Evolutionary conservation across 2,113 vertebrate species (phyloP).

Genomic region (Corythaixoides concolor): DNA sequence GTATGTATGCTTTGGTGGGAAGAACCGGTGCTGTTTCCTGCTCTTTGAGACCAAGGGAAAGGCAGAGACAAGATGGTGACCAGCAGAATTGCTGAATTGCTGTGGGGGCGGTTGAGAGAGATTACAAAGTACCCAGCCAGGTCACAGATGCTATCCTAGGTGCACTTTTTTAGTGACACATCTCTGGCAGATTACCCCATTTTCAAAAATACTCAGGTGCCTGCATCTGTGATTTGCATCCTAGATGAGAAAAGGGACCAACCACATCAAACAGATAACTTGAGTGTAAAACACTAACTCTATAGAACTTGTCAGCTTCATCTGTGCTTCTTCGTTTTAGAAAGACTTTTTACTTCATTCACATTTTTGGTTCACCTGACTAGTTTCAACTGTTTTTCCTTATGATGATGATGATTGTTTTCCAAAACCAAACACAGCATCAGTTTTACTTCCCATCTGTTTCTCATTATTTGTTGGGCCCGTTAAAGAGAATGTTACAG

Average conservation of each 20-base stretch:
- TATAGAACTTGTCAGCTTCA: background rate
- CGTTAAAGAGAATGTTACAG: background rate
- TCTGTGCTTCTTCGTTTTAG: background rate
- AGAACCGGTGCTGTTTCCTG: background rate
- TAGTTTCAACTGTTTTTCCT: background rate
- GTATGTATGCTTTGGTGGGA: background rate
- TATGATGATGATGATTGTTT: background rate
- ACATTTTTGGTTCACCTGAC: background rate
- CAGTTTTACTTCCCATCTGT: conserved; percentile 2
- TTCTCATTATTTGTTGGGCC: background rate
- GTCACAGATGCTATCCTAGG: background rate
- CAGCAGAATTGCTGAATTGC: background rate
- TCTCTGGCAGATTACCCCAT: background rate
- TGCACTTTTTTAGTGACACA: background rate
- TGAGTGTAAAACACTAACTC: background rate
- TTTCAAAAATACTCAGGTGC: background rate
- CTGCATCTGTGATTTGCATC: background rate
- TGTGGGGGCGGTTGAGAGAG: background rate
- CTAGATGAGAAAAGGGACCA: background rate
- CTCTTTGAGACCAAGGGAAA: background rate
- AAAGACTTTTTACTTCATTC: background rate
- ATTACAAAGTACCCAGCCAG: background rate
- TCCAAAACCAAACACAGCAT: background rate
- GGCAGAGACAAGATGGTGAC: background rate
- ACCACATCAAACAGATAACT: background rate